Base-by-base conservation (phyloP, 2,113 vertebrate genomes). In the Carlito syrichta region DNA sequence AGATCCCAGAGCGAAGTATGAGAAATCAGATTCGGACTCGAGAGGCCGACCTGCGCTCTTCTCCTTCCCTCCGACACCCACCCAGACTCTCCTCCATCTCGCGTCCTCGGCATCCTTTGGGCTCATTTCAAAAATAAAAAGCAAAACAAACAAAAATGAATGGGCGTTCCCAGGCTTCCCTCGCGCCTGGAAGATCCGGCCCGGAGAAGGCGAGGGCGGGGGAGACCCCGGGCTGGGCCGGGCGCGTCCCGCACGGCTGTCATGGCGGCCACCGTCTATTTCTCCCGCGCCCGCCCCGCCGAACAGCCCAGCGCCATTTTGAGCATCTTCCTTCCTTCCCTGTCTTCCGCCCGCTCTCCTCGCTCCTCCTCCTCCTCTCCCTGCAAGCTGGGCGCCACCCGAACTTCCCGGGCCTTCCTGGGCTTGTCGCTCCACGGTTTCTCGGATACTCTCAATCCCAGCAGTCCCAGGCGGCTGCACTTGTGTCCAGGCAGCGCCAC, bases 271-370 rank as follows among this genome's bases (percentile, higher is more conserved):
- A 12, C 63, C 2, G 0, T 0, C 23, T 71, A n/a, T 77, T 23
- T 9, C 54, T 52, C 43, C 17, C 30, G 48, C 54, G 50, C 91
- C 92, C 76, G 11, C 14, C 93, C 83, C 13, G 86, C 54, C 58
- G 93, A 78, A 95, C 40, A 94, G 95, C 98, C 92, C 98, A 98
- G 98, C 99, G 99, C 99, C 99, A 99, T 99, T 99, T 99, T 99
- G 97, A 98, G 97, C 90, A 60, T 17, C 86, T 63, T 74, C 84
- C 52, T 9, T 0, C 78, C 79, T 63, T 50, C 63, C 73, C 38
- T 0, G 38, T 32, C 35, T 63, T 71, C 40, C 62, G 32, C n/a
- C 27, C 5, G 20, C 60, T 11, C 63, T n/a, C 30, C 60, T 32
- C 56, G n/a, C 77, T 66, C 60, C 73, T 56, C 38, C 73, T 56